phyloP scores from a whole-genome alignment of 2,888 invertebrate species.

The Salpingus planirostris region DNA sequence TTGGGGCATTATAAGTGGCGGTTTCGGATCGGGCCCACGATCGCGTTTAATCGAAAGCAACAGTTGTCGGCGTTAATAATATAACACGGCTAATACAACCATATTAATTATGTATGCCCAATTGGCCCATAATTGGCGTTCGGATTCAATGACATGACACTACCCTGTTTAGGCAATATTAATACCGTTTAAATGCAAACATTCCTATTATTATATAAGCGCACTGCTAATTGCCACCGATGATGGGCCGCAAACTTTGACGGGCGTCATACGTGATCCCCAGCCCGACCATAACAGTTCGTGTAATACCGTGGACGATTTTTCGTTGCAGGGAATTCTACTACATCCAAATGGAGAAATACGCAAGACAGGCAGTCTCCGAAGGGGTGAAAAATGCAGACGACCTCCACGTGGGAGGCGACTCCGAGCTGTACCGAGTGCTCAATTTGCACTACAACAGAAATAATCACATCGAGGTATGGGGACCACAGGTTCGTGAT shows the following conservation, averaged over 20 bases:
- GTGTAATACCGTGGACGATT: too few species aligned
- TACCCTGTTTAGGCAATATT: conserved; percentile 35
- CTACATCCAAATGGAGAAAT: conserved; percentile 99
- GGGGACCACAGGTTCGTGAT: conserved; percentile 58
- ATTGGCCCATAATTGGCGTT: conserved; percentile 43
- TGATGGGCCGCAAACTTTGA: too few species aligned
- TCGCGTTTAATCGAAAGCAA: conserved; percentile 31
- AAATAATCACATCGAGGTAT: conserved; percentile 92
- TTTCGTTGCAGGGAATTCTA: conserved; percentile 88
- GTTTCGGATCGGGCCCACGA: too few species aligned
- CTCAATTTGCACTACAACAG: conserved; percentile 98
- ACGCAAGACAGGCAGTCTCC: conserved; percentile 94
- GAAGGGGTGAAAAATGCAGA: conserved; percentile 92
- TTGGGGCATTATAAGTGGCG: too few species aligned
- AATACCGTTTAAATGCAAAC: conserved; percentile 29
- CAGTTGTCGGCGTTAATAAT: conserved; percentile 43
- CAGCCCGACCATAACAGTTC: conserved; percentile 5
- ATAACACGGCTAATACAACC: conserved; percentile 39
- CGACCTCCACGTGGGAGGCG: conserved; percentile 86
- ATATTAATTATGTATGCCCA: conserved; percentile 43
- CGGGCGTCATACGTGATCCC: too few species aligned
- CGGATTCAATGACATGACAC: conserved; percentile 40
- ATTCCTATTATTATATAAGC: conserved; percentile 23
- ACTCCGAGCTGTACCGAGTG: conserved; percentile 95
- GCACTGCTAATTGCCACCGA: conserved; percentile 11